phyloP scores from a whole-genome alignment of 2,888 invertebrate genomes.

The Macrophya annulata region DNA sequence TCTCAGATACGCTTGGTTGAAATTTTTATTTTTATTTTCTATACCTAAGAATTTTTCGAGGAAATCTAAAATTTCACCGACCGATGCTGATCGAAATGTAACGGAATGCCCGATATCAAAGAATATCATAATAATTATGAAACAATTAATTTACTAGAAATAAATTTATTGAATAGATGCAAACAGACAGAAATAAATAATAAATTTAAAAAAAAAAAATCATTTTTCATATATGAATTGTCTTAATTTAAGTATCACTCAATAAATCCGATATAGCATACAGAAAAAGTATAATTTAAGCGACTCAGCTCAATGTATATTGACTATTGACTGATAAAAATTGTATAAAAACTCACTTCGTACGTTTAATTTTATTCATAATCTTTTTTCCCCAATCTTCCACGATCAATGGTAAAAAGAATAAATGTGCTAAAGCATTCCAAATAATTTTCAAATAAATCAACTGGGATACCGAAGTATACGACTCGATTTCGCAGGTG shows the following conservation, averaged over 20 bases:
- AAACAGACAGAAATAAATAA: background rate
- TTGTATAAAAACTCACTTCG: background rate
- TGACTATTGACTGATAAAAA: background rate
- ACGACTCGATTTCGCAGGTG: slow-evolving; percentile 9
- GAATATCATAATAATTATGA: background rate
- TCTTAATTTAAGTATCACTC: background rate
- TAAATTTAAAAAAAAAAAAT: too few relatives aligned
- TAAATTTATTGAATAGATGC: background rate
- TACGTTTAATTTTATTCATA: background rate
- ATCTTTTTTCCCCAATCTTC: background rate
- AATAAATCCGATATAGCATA: background rate
- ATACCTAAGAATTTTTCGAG: too few relatives aligned
- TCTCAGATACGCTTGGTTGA: too few relatives aligned
- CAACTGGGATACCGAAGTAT: background rate
- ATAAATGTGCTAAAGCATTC: background rate
- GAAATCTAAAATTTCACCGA: too few relatives aligned
- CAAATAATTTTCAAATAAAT: background rate
- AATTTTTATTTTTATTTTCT: too few relatives aligned
- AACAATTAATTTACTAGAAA: background rate
- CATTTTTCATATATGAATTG: background rate
- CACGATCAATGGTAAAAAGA: background rate
- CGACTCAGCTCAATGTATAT: background rate
- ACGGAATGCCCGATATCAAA: too few relatives aligned
- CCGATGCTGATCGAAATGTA: too few relatives aligned
- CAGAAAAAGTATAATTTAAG: background rate